Evolutionary conservation across 2,797 vertebrate genomes (phyloP), one percentile per base, ranked within the genome.

Genomic region (Danio tinwini): DNA sequence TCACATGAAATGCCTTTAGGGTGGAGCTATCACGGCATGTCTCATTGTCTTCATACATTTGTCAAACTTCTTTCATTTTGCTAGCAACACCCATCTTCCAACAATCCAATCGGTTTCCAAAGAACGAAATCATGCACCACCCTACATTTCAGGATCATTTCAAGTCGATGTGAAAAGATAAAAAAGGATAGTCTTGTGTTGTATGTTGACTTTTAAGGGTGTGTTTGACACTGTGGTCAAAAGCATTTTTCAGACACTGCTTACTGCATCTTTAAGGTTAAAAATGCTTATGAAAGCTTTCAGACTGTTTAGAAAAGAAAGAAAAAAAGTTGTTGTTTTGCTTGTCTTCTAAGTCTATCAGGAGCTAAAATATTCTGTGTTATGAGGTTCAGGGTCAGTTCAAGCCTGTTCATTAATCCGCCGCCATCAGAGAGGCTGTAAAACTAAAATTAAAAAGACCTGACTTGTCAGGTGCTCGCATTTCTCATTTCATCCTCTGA

Each of bases 401-500:
- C 82, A 87, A 82, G 82, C 61, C 17, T 83, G 42, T 42, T 82
- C 84, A 85, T 86, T 89, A 82, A 87, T 78, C 81, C 79, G 59
- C 53, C 39, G 21, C 21, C 47, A 63, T 75, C 19, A 29, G n/a
- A 64, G 49, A 62, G 21, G 52, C 29, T 68, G 50, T 49, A 62
- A 53, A 44, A 44, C 17, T 14, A 45, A 62, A 52, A 4, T 0
- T 13, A 44, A 17, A 40, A 42, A 19, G 5, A 44, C 12, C 5
- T 5, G 13, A 39, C 44, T 73, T 73, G 53, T 56, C 70, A 21
- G 76, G 17, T 87, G 88, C 90, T 89, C 90, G 91, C 80, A 82
- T 74, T 64, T 71, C 58, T 76, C 90, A 88, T 91, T 92, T 92
- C 84, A 91, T 91, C 82, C 52, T 50, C 67, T 72, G 83, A 91